These are phyloP conservation scores for Drosophila atripex DNA, from an alignment of 2,888 invertebrate genomes.

Conservation along the genomic window DNA sequence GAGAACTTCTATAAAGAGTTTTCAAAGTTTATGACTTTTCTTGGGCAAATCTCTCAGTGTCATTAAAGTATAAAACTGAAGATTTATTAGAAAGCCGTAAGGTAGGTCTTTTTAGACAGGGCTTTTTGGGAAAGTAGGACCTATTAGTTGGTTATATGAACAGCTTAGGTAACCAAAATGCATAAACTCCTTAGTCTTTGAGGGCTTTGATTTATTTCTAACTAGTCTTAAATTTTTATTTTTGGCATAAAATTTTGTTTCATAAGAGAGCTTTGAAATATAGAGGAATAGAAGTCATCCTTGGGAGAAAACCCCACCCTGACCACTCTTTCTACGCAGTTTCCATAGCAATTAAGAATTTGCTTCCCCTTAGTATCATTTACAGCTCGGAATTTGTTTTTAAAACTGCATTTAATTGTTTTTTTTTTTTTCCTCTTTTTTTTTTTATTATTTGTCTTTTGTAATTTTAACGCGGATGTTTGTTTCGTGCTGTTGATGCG, in stretches of 20 bases:
- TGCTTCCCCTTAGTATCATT: conserved; percentile 25
- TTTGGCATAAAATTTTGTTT: background rate
- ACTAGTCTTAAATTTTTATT: background rate
- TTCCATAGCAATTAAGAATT: conserved; percentile 40
- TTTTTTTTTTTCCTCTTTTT: conserved; percentile 26
- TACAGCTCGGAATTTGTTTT: conserved; percentile 55
- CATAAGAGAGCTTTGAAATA: background rate
- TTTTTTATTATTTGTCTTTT: conserved; percentile 32
- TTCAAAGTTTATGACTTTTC: too few relatives aligned
- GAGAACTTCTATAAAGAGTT: too few relatives aligned
- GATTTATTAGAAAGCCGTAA: too few relatives aligned
- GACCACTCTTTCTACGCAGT: conserved; percentile 30
- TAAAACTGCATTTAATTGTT: conserved; percentile 68
- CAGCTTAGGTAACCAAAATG: background rate
- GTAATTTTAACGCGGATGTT: conserved; percentile 68
- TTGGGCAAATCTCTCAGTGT: too few relatives aligned
- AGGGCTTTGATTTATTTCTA: background rate
- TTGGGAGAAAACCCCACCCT: conserved; percentile 7
- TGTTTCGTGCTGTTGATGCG: conserved; percentile 49
- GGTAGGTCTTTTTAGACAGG: too few relatives aligned
- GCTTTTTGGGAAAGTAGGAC: background rate
- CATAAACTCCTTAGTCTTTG: background rate
- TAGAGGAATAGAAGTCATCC: background rate
- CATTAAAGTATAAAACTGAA: too few relatives aligned
- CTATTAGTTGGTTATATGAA: background rate